A percentile compares a stretch with the other conserved stretches of the same genome.
These are phyloP conservation scores for Daphoenositta chrysoptera DNA, from an alignment of 2,113 vertebrate genomes.

Conservation along the genomic window DNA sequence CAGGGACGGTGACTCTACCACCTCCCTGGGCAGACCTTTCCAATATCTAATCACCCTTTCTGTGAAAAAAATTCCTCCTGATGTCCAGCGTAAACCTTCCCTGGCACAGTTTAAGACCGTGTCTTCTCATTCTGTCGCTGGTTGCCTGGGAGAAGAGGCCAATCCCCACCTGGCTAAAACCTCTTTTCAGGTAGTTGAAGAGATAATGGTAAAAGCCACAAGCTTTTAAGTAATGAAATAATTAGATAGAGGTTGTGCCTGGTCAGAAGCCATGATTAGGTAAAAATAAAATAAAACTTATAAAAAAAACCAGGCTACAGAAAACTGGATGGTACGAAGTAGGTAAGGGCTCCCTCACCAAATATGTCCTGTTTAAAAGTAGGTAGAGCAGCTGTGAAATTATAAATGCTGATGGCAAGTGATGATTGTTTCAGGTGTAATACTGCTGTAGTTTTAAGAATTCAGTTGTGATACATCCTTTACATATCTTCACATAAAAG, in stretches of 20 bases:
- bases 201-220: background rate
- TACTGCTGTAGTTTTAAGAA: background rate
- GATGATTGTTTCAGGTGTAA: background rate
- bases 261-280: background rate
- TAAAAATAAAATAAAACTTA: background rate
- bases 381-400: background rate
- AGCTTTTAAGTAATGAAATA: background rate
- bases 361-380: background rate
- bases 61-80: background rate
- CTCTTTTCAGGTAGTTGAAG: background rate
- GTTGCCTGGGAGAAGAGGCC: background rate
- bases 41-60: background rate
- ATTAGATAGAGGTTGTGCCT: background rate
- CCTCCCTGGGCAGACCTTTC: background rate
- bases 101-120: background rate
- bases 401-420: background rate
- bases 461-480: background rate
- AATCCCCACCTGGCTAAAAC: background rate
- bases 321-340: background rate
- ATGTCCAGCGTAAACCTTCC: background rate
- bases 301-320: rapidly evolving
- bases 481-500: background rate
- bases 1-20: background rate
- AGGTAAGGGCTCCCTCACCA: background rate
- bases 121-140: background rate